phyloP scores from a whole-genome alignment of 2,888 invertebrate genomes.

The Blastobasis adustella region DNA sequence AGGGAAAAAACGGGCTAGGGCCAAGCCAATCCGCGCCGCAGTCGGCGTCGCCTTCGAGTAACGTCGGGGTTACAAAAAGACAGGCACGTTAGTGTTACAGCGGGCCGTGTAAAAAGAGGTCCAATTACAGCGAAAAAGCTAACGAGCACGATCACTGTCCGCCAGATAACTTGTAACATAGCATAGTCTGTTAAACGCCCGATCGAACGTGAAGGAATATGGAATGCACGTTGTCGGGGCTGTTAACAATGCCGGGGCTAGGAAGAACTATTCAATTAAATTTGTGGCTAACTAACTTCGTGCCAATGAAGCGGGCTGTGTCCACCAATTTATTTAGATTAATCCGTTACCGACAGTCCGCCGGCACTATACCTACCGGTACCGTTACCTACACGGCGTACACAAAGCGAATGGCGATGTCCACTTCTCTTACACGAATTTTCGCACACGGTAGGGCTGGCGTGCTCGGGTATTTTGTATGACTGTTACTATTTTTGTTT shows the following conservation, averaged over 20 bases:
- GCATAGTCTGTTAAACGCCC: too few species aligned
- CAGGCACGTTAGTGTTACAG: too few species aligned
- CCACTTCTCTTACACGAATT: conserved; percentile 66
- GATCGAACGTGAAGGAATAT: too few species aligned
- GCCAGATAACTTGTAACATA: too few species aligned
- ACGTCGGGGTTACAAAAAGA: too few species aligned
- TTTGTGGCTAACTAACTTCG: conserved; percentile 38
- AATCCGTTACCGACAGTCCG: conserved; percentile 32
- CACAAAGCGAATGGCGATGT: conserved; percentile 65
- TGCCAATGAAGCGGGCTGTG: conserved; percentile 32
- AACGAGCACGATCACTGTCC: too few species aligned
- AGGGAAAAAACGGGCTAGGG: conserved; percentile 5
- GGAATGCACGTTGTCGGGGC: too few species aligned
- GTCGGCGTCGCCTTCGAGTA: background rate
- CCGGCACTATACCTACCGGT: conserved; percentile 36
- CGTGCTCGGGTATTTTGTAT: background rate
- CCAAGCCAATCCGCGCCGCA: background rate
- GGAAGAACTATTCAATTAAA: conserved; percentile 38
- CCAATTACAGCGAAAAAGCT: too few species aligned
- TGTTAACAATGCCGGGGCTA: too few species aligned
- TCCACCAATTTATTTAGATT: conserved; percentile 60
- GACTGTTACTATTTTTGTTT: background rate
- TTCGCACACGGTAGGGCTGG: conserved; percentile 45
- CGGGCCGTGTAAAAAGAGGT: too few species aligned
- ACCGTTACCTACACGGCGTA: conserved; percentile 40